Evolutionary conservation across 2,113 vertebrate genomes (phyloP), one percentile per base, ranked within the genome.

Genomic region (Melanostigma gelatinosum): DNA sequence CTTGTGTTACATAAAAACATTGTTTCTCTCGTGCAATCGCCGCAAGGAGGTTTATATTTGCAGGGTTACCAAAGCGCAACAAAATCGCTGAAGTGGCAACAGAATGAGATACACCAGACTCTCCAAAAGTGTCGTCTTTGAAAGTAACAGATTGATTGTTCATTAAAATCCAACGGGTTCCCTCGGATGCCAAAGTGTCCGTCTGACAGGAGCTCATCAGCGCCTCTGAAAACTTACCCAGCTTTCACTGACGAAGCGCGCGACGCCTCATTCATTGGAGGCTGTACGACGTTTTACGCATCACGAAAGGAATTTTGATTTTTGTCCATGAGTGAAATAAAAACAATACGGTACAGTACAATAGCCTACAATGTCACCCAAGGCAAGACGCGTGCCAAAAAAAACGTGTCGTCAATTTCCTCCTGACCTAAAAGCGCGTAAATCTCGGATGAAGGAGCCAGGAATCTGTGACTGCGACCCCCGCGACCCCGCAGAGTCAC

Each of bases 1-100:
- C 95, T 97, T 75, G 94, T 95, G 89, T 97, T 97, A 91, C 96
- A 97, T 83, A 94, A 91, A 88, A 96, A 93, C 97, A 97, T 97
- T 77, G 80, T 95, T 91, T 86, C 67, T 38, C n/a, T 74, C 60
- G 13, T 44, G 42, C 3, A 44, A n/a, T 60, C 69, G 38, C 46
- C 38, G 22, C 64, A 20, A 12, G 48, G 20, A 18, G 38, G 52
- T 1, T 0, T 27, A 34, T 15, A 62, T 64, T 1, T n/a, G 46
- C 79, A 8, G 36, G 24, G 2, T 61, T 68, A 38, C 52, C 7
- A 32, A 34, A 20, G 75, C 77, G 74, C 74, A 27, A 34, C 44
- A 78, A 73, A 48, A 74, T 50, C 63, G 6, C 63, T 1, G 12
- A 55, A 12, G n/a, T 44, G 50, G 24, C 48, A 29, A 20, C 68